A percentile compares a stretch with the other conserved stretches of the same genome.
Evolutionary conservation across 2,113 vertebrate species (phyloP).

Genomic region (Toxostoma redivivum): DNA sequence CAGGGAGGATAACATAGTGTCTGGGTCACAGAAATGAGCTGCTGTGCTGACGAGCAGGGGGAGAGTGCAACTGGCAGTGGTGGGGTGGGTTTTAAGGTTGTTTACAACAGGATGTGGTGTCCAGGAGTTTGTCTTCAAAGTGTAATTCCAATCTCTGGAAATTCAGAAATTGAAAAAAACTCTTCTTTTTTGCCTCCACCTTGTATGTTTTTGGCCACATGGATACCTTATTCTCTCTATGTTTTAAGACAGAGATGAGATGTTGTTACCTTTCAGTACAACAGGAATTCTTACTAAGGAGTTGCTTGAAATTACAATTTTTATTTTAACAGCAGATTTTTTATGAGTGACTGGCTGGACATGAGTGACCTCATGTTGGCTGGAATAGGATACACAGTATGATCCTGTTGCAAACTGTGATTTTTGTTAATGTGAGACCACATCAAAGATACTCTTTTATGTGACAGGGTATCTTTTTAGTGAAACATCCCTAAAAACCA

Average conservation of each 20-base stretch:
- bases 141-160: background rate
- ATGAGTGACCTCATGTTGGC: background rate
- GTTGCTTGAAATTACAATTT: background rate
- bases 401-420: background rate
- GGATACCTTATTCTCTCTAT: background rate
- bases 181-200: background rate
- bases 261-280: background rate
- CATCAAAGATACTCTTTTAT: fast-evolving
- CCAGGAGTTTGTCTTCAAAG: background rate
- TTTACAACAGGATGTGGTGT: background rate
- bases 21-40: background rate
- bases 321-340: background rate
- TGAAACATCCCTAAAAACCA: background rate
- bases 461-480: background rate
- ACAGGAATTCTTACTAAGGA: background rate
- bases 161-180: background rate
- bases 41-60: background rate
- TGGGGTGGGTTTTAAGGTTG: background rate
- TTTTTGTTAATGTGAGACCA: background rate
- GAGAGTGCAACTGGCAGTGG: background rate
- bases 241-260: background rate
- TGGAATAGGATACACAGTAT: background rate
- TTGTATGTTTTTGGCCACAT: background rate
- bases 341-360: background rate
- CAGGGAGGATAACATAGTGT: background rate